Percentiles rank a stretch among this genome's conserved stretches.
phyloP scores from a whole-genome alignment of 2,113 vertebrate species.

The Corvus moneduloides region DNA sequence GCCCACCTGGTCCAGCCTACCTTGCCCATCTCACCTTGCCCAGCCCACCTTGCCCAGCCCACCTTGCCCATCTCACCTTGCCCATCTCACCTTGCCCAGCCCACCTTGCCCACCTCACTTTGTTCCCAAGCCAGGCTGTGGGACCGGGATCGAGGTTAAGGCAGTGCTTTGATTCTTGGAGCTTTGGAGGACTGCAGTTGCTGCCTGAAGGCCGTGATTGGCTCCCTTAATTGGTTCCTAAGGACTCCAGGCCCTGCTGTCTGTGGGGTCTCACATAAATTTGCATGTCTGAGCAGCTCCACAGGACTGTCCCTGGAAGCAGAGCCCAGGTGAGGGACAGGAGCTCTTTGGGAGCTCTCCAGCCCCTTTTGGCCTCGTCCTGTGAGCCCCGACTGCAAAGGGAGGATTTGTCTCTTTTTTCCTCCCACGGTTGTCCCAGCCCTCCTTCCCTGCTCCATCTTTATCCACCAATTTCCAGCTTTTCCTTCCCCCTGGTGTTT shows the following conservation, averaged over 20 bases:
- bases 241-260: neutral
- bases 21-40: neutral
- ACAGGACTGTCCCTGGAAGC: neutral
- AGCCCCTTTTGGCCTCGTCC: neutral
- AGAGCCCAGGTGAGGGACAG: neutral
- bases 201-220: neutral
- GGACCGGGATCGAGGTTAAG: fast-evolving
- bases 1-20: neutral
- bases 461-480: neutral
- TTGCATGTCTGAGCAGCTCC: neutral
- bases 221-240: neutral
- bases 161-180: neutral
- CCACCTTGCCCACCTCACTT: neutral
- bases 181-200: neutral
- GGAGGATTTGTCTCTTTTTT: neutral
- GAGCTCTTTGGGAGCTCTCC: neutral
- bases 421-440: fast-evolving
- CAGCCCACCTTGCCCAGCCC: neutral
- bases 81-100: neutral
- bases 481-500: neutral
- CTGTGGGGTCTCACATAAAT: neutral
- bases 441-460: neutral
- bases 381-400: neutral
- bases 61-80: neutral
- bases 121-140: fast-evolving